Evolutionary conservation across 2,113 vertebrate genomes (phyloP).

Genomic region (Etheostoma spectabile): DNA sequence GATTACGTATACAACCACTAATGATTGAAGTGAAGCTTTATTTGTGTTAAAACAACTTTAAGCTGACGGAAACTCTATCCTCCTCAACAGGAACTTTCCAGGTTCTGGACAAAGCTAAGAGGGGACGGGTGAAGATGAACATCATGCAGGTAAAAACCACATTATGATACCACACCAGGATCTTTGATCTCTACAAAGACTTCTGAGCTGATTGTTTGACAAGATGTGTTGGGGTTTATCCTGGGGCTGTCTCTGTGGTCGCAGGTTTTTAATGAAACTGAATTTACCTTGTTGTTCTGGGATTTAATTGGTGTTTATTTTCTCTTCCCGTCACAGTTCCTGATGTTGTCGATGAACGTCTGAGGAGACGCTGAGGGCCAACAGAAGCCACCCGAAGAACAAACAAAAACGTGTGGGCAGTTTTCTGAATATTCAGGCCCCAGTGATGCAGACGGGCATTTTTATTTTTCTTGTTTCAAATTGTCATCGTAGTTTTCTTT

Average conservation of each 20-base stretch:
- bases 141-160: slow-evolving; percentile 77
- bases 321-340: slow-evolving; percentile 74
- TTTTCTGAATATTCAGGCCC: not conserved
- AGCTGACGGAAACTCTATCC: not conserved
- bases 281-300: not conserved
- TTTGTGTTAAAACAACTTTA: not conserved
- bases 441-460: not conserved
- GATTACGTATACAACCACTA: too few relatives aligned
- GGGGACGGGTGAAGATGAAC: slow-evolving; percentile 77
- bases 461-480: slow-evolving; percentile 1
- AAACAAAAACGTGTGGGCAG: slow-evolving; percentile 31
- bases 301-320: not conserved
- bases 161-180: not conserved
- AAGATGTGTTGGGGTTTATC: not conserved
- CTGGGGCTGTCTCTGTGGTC: too few relatives aligned
- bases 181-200: not conserved
- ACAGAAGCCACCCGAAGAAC: slow-evolving; percentile 41
- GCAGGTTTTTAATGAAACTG: too few relatives aligned
- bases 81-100: slow-evolving; percentile 80
- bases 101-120: slow-evolving; percentile 71
- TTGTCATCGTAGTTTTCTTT: not conserved
- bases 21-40: not conserved
- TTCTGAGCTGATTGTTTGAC: not conserved
- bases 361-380: slow-evolving; percentile 59
- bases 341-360: slow-evolving; percentile 84